Base-by-base conservation (phyloP, 2,888 invertebrate genomes). In the Platynereis dumerilii region DNA sequence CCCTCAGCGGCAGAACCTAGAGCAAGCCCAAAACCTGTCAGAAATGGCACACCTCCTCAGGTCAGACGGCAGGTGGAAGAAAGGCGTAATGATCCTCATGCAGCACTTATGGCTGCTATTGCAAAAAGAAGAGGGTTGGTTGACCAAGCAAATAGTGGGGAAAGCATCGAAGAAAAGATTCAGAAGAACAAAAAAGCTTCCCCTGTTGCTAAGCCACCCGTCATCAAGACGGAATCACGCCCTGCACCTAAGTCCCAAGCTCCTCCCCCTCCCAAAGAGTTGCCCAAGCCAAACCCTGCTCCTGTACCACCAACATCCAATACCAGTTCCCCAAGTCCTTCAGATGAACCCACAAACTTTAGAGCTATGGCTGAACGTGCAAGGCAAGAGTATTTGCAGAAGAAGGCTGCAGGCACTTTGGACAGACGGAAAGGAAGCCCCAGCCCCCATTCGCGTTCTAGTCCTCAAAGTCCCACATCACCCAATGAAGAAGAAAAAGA, bases 61-160 rank as follows among this genome's bases (percentile, higher is more conserved):
- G 45, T 68, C n/a, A 60, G 63, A 59, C 62, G 65, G 26, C 65
- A 67, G 39, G 52, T 69, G 42, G 69, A 60, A 34, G 58, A 58
- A 28, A 53, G 54, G 58, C 29, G 58, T 22, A 66, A 69, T 20
- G 71, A 69, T 2, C 59, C 68, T 27, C 81, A 81, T 52, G 76
- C 76, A 52, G 82, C 81, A 5, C 74, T 82, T 44, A 72, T 78
- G 61, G 79, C 77, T 15, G 82, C 82, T 3, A 78, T 82, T 2
- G 79, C 78, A n/a, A 76, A 72, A 60, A 67, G 82, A 17, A 74
- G 80, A 53, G 69, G 69, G 42, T 56, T 75, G n/a, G 72, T 82
- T 5, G 77, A 78, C 22, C 72, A 75, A 56, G 60, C 62, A 20
- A 66, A 74, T n/a, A 74, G 78, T 44, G 67, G 68, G 17, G 74